Evolutionary conservation across 2,888 invertebrate species (phyloP), one percentile per base, ranked within the genome.

Genomic region (Scaptomyza flava): DNA sequence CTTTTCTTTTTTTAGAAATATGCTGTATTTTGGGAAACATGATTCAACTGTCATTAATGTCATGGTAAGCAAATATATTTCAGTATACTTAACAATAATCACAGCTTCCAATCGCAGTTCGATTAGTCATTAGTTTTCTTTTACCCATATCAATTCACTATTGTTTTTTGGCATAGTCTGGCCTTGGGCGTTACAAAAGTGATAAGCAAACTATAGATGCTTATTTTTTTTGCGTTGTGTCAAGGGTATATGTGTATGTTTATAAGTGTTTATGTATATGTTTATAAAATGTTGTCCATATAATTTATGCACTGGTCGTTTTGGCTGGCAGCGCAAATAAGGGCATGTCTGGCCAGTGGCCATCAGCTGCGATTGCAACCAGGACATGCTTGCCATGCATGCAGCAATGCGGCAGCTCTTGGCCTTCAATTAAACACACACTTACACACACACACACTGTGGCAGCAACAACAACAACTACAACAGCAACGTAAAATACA

Each of bases 331-430:
- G 68, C 81, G 76, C 87, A 83, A 83, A 83, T 83, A 83, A 83
- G 82, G 82, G 82, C 82, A 83, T 87, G 87, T 87, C 85, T 82
- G 80, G 73, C 63, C 82, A 87, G 68, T 78, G 87, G 81, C 82
- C 85, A 87, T 81, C 84, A 78, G 73, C 68, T 71, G 80, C 86
- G 63, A 73, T 68, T 67, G 74, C 81, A 87, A 87, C 85, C 87
- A 74, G 86, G 85, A 88, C 87, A 87, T 88, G 89, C 79, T 85
- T 76, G 77, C 79, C 70, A 87, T 81, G 84, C 89, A 88, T 83
- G 84, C 84, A 83, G 81, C 84, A 87, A 83, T 87, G 82, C 86
- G 82, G 71, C 75, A 88, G 68, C 77, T 79, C 72, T 87, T 86
- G 84, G 82, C 82, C 82, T 82, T 82, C 82, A 82, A 82, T 82